Conservation (phyloP, 2,113 vertebrate species). For the Athene noctua region DNA sequence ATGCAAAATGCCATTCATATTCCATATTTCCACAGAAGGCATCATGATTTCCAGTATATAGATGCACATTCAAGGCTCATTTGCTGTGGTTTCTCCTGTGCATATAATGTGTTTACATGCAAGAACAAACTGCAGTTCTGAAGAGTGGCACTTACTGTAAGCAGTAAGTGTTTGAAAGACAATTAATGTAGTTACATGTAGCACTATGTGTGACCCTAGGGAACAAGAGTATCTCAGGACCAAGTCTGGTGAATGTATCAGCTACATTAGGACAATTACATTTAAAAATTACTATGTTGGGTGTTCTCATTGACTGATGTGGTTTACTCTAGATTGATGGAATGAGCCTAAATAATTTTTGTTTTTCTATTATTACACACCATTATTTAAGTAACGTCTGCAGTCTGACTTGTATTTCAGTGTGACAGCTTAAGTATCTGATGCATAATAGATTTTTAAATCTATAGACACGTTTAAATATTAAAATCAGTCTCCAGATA, state of each 20-base stretch:
- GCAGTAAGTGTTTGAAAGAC: background rate
- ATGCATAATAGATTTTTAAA: background rate
- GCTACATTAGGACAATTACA: background rate
- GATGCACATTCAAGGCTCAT: background rate
- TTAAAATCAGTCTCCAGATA: background rate
- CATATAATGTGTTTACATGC: background rate
- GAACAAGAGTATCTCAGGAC: background rate
- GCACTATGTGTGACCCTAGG: background rate
- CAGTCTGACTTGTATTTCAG: background rate
- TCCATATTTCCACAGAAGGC: background rate
- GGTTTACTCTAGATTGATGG: background rate
- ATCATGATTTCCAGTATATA: slow-evolving; percentile 19
- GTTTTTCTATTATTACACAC: background rate
- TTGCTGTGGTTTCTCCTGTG: background rate
- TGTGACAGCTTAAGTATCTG: background rate
- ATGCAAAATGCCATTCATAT: slow-evolving; percentile 9
- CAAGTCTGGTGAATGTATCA: background rate
- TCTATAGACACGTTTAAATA: background rate
- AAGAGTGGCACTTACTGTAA: background rate
- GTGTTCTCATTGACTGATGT: background rate
- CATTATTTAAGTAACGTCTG: background rate
- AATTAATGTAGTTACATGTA: background rate
- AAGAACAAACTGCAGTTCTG: background rate
- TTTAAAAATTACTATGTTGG: background rate
- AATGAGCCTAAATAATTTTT: background rate